Conservation (phyloP, 30 jellyfish, hydroid and myxozoan genomes). For the Hydractinia echinata region DNA sequence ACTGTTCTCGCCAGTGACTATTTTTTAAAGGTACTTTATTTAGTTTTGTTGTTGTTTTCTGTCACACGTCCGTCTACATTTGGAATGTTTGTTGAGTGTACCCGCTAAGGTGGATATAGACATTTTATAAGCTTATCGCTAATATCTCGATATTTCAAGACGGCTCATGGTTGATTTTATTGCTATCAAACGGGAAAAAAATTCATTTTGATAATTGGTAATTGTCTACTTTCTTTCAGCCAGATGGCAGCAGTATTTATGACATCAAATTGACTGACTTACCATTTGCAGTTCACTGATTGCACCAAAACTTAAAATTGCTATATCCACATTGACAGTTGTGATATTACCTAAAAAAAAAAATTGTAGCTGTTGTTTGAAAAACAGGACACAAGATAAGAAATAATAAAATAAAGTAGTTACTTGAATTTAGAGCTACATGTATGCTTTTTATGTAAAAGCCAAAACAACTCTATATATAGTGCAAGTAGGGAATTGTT, state of each 20-base stretch:
- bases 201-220: not conserved
- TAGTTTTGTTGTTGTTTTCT: too few relatives aligned
- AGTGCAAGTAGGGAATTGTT: too few relatives aligned
- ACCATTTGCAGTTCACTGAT: constrained; percentile 87
- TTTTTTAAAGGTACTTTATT: too few relatives aligned
- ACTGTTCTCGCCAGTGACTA: too few relatives aligned
- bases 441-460: too few relatives aligned
- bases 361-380: not conserved
- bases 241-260: not conserved
- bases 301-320: constrained; percentile 81
- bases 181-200: not conserved
- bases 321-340: constrained; percentile 50
- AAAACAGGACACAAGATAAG: not conserved
- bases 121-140: not conserved
- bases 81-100: too few relatives aligned
- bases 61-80: too few relatives aligned
- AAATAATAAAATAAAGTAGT: too few relatives aligned
- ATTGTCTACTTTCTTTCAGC: not conserved
- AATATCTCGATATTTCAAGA: not conserved
- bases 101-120: not conserved
- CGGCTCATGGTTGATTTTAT: not conserved
- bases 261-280: not conserved
- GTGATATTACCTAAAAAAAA: constrained; percentile 66
- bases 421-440: too few relatives aligned
- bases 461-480: too few relatives aligned